These are phyloP conservation scores for Oligia strigilis DNA, from an alignment of 2,888 invertebrate genomes.

Conservation along the genomic window DNA sequence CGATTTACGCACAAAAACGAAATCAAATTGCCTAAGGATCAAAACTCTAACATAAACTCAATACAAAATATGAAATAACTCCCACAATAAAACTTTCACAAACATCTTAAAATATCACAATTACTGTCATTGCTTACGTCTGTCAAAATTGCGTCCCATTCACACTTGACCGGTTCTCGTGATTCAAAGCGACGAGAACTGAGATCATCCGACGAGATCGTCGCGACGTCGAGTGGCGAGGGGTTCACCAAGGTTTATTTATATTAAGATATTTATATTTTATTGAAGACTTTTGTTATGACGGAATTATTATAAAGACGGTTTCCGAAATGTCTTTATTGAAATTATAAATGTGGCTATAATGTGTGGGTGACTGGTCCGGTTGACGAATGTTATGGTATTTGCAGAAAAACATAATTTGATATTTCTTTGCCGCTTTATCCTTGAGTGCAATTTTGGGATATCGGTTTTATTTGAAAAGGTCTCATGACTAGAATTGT, in stretches of 20 bases:
- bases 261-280: slow-evolving; percentile 23
- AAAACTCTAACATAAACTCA: not conserved
- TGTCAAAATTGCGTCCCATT: slow-evolving; percentile 55
- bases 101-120: slow-evolving; percentile 4
- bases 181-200: slow-evolving; percentile 35
- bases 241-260: slow-evolving; percentile 13
- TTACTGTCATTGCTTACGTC: slow-evolving; percentile 21
- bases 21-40: not conserved
- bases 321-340: slow-evolving; percentile 31
- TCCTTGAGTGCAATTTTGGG: not conserved
- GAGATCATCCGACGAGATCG: slow-evolving; percentile 35
- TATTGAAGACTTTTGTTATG: slow-evolving; percentile 36
- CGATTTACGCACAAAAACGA: not conserved
- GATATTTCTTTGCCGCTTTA: not conserved
- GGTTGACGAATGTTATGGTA: not conserved
- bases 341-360: slow-evolving; percentile 16
- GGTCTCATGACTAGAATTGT: not conserved
- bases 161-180: slow-evolving; percentile 53
- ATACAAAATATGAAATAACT: slow-evolving; percentile 3
- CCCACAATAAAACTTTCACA: not conserved
- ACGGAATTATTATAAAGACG: slow-evolving; percentile 16
- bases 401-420: not conserved
- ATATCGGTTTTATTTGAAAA: not conserved
- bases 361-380: slow-evolving; percentile 25
- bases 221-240: slow-evolving; percentile 66